These are phyloP conservation scores for Podarcis muralis DNA, from an alignment of 2,113 vertebrate species.

Conservation along the genomic window DNA sequence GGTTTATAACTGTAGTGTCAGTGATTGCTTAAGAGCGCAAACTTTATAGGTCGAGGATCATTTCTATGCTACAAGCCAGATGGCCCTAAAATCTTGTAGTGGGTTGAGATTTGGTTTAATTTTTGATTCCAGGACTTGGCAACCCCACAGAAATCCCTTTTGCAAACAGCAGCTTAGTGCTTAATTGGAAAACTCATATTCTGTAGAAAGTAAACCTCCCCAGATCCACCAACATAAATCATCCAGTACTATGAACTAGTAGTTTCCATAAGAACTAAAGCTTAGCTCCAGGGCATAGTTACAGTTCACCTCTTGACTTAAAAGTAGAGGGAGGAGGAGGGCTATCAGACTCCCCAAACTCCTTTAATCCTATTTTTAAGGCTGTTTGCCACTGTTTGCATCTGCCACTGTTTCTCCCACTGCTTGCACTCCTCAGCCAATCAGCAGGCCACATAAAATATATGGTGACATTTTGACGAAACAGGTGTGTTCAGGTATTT, in stretches of 20 bases:
- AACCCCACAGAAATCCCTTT: constrained; percentile 46
- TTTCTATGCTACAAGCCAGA: not conserved
- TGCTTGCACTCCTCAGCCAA: not conserved
- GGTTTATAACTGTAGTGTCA: constrained; percentile 24
- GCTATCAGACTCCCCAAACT: not conserved
- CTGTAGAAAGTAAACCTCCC: constrained; percentile 60
- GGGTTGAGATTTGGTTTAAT: not conserved
- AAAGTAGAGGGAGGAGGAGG: not conserved
- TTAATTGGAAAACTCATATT: constrained; percentile 67
- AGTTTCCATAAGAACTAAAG: constrained; percentile 59
- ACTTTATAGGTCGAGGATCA: constrained; percentile 26
- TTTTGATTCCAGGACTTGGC: constrained; percentile 48
- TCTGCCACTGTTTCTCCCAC: no score
- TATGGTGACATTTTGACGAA: not conserved
- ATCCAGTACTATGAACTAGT: constrained; percentile 45
- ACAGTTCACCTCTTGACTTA: not conserved
- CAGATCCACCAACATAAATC: constrained; percentile 58
- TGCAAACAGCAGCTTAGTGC: constrained; percentile 55
- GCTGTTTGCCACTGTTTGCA: not conserved
- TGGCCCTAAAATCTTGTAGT: constrained; percentile 39
- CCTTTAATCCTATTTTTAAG: not conserved
- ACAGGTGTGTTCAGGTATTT: no score
- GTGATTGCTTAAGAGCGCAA: constrained; percentile 32
- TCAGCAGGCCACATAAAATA: not conserved
- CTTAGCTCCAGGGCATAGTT: constrained; percentile 20